Conservation (phyloP, 2,797 vertebrate species). For the Dendrocincla tyrannina region DNA sequence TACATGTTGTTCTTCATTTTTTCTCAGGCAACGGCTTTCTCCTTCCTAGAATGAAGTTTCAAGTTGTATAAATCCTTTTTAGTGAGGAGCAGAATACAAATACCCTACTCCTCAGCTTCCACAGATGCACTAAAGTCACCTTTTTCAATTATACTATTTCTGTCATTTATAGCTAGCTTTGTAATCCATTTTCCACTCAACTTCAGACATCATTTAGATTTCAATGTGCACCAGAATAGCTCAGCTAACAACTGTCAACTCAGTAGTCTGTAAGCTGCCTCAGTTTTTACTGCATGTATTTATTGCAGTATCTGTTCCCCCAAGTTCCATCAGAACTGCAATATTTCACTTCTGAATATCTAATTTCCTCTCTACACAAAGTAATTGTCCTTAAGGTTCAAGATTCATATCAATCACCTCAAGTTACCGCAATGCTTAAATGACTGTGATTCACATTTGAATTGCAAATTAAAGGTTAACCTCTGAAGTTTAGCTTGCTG, state of each 20-base stretch:
- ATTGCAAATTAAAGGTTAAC: slow-evolving; percentile 39
- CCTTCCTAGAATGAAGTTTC: slow-evolving; percentile 75
- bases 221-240: neutral
- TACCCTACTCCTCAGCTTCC: neutral
- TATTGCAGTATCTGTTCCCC: neutral
- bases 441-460: neutral
- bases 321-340: neutral
- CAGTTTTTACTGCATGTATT: neutral
- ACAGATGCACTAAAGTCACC: neutral
- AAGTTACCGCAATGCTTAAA: neutral
- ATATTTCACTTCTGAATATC: neutral
- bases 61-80: neutral
- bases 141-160: neutral
- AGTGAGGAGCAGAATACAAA: neutral
- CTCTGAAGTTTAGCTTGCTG: neutral
- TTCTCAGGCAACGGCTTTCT: slow-evolving; percentile 81
- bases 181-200: neutral
- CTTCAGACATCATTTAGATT: slow-evolving; percentile 14
- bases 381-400: neutral
- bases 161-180: neutral
- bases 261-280: neutral
- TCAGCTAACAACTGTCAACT: neutral
- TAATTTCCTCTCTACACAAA: neutral
- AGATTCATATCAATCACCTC: neutral
- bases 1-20: slow-evolving; percentile 78